phyloP scores from a whole-genome alignment of 1,140 invertebrate genomes.

The Aphaenogaster floridana region DNA sequence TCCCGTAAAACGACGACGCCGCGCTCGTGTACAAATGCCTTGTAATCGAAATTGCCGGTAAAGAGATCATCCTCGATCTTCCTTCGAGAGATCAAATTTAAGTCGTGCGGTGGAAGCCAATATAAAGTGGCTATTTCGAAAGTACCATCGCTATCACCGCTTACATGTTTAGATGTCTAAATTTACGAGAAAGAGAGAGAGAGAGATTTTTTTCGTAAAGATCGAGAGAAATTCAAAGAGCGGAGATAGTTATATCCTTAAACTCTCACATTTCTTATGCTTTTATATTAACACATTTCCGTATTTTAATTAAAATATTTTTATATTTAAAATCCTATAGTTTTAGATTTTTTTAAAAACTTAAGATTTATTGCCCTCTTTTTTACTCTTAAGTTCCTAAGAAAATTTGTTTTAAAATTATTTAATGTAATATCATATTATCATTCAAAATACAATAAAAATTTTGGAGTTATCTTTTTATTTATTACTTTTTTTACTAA shows the following conservation, averaged over 20 bases:
- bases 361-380: not conserved
- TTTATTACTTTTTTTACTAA: not conserved
- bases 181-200: conserved; percentile 9
- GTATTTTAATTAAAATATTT: not conserved
- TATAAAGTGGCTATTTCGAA: conserved; percentile 52
- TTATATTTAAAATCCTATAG: not conserved
- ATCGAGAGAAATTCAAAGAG: not conserved
- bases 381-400: not conserved
- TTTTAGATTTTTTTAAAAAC: not conserved
- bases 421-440: not conserved
- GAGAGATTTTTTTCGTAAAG: not conserved
- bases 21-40: conserved; percentile 42
- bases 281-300: not conserved
- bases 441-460: not conserved
- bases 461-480: not conserved
- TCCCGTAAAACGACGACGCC: conserved; percentile 35
- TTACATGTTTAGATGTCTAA: conserved; percentile 10
- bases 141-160: conserved; percentile 18
- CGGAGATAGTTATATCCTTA: not conserved
- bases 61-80: conserved; percentile 61
- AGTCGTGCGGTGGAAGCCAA: conserved; percentile 38
- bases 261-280: not conserved
- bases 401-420: conserved; percentile 4
- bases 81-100: conserved; percentile 69
- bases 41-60: conserved; percentile 56